Evolutionary conservation across 2,888 invertebrate species (phyloP).

Genomic region (Cephalotes varians): DNA sequence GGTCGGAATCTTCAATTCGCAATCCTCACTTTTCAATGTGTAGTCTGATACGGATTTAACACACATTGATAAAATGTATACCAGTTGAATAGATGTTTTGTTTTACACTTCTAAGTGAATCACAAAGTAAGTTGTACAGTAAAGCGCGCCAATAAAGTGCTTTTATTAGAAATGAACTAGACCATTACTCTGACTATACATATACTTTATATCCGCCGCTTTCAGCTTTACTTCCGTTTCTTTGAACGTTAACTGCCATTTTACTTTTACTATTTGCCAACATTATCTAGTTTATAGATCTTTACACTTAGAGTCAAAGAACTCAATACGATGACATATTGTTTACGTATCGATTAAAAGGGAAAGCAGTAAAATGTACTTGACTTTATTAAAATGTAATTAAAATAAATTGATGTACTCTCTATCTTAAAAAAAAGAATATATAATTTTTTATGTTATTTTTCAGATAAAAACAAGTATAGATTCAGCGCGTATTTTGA

Average conservation of each 20-base stretch:
- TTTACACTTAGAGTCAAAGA: not conserved
- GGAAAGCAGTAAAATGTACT: not conserved
- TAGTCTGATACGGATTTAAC: not conserved
- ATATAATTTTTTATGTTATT: not conserved
- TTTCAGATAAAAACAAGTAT: not conserved
- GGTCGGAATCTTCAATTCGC: not conserved
- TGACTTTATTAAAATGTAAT: not conserved
- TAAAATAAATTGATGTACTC: not conserved
- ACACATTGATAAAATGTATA: not conserved
- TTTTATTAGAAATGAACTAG: not conserved
- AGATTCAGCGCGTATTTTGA: not conserved
- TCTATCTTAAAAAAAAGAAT: not conserved
- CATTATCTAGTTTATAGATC: not conserved
- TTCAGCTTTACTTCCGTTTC: not conserved
- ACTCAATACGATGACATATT: not conserved
- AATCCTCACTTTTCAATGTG: not conserved
- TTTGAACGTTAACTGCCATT: conserved; percentile 2
- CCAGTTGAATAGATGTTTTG: not conserved
- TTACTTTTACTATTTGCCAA: not conserved
- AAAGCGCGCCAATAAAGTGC: not conserved
- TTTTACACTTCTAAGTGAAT: not conserved
- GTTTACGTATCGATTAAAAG: not conserved
- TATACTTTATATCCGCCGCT: not conserved
- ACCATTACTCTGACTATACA: not conserved
- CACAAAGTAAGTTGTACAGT: not conserved